Evolutionary conservation across 2,113 vertebrate species (phyloP).

Genomic region (Piaya cayana): DNA sequence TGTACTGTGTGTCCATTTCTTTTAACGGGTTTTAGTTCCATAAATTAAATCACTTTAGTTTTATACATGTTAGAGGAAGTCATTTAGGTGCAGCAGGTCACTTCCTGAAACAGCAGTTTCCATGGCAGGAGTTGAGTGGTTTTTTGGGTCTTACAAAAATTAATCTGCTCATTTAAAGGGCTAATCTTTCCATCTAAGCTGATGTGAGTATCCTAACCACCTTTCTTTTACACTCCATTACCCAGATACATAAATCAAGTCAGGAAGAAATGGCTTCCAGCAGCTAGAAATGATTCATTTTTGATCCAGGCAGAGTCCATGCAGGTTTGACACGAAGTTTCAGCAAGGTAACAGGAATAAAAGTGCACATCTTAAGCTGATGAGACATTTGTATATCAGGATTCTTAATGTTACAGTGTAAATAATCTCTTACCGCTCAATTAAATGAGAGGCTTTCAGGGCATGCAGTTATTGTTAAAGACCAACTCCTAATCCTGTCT

Average conservation of each 20-base stretch:
- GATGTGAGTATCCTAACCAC: not conserved
- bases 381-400: not conserved
- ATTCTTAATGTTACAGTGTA: not conserved
- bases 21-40: not conserved
- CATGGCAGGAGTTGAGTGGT: not conserved
- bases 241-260: not conserved
- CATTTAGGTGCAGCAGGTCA: not conserved
- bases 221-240: slow-evolving; percentile 12
- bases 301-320: not conserved
- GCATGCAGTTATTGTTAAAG: not conserved
- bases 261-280: not conserved
- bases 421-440: slow-evolving; percentile 29
- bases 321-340: not conserved
- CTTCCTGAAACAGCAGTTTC: not conserved
- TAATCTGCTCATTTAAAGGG: not conserved
- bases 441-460: not conserved
- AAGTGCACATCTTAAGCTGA: slow-evolving; percentile 13
- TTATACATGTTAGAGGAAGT: not conserved
- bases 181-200: not conserved
- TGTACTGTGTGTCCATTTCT: accelerated
- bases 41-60: not conserved
- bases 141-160: not conserved
- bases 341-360: slow-evolving; percentile 19
- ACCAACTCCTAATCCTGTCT: not conserved
- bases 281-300: not conserved